phyloP scores from a whole-genome alignment of 2,888 invertebrate genomes.

The Deilephila porcellus region DNA sequence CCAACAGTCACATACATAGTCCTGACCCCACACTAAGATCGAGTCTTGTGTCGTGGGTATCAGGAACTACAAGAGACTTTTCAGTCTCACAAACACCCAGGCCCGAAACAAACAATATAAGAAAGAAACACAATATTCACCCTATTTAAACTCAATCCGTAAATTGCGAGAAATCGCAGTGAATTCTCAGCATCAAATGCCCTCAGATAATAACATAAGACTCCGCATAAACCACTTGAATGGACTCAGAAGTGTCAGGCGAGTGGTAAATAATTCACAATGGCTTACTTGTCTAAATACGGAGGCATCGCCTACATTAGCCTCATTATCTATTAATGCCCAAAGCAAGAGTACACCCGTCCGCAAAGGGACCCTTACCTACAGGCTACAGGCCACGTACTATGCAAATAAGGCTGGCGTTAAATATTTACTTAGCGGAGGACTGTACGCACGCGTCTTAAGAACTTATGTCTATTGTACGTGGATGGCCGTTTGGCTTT shows the following conservation, averaged over 20 bases:
- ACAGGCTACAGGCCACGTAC: slow-evolving; percentile 45
- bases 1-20: too few relatives aligned
- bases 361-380: slow-evolving; percentile 40
- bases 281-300: slow-evolving; percentile 12
- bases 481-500: slow-evolving; percentile 28
- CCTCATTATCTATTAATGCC: slow-evolving; percentile 44
- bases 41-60: too few relatives aligned
- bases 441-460: slow-evolving; percentile 44
- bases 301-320: slow-evolving; percentile 7
- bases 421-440: slow-evolving; percentile 53
- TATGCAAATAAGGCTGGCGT: slow-evolving; percentile 56
- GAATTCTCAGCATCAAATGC: background rate
- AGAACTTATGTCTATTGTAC: slow-evolving; percentile 45
- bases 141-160: too few relatives aligned
- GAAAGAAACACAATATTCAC: too few relatives aligned
- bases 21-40: too few relatives aligned
- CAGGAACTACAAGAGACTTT: too few relatives aligned
- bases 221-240: background rate
- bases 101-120: too few relatives aligned
- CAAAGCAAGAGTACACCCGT: slow-evolving; percentile 39
- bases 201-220: slow-evolving; percentile 6
- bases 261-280: slow-evolving; percentile 18
- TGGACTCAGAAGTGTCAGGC: slow-evolving; percentile 7
- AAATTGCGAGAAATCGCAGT: background rate
- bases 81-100: too few relatives aligned